Conservation (phyloP, 2,113 vertebrate species). For the Malurus cyaneus region DNA sequence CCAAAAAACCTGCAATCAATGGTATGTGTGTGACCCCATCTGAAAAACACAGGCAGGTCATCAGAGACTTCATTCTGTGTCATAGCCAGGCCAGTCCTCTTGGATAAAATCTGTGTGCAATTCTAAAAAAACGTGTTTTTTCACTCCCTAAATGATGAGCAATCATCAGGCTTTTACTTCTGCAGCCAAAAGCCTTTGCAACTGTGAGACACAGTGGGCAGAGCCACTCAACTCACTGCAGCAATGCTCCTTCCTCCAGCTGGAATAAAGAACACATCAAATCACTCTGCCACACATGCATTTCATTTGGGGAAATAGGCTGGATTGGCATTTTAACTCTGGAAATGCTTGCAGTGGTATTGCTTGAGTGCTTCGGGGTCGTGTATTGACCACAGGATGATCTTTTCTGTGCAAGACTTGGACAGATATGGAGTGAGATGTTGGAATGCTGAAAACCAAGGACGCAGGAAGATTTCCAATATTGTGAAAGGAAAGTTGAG, state of each 20-base stretch:
- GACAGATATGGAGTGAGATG: neutral
- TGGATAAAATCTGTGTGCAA: neutral
- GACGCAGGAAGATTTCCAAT: neutral
- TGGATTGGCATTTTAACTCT: neutral
- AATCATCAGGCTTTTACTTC: neutral
- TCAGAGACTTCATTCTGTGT: neutral
- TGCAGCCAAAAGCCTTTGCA: neutral
- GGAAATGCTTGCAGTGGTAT: neutral
- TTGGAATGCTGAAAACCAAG: neutral
- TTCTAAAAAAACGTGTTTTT: neutral
- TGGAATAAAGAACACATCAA: neutral
- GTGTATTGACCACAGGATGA: neutral
- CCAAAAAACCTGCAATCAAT: neutral
- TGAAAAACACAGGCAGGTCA: neutral
- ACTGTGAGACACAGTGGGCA: neutral
- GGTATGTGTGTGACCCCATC: neutral
- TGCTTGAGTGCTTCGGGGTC: neutral
- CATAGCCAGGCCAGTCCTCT: neutral
- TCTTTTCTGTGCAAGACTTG: neutral
- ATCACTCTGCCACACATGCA: neutral
- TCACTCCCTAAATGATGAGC: neutral
- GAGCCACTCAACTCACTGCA: neutral
- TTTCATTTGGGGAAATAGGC: neutral
- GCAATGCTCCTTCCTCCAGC: neutral
- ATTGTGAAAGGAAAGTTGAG: neutral